Conservation (phyloP, 1,140 invertebrate genomes). For the Campoletis sonorensis region DNA sequence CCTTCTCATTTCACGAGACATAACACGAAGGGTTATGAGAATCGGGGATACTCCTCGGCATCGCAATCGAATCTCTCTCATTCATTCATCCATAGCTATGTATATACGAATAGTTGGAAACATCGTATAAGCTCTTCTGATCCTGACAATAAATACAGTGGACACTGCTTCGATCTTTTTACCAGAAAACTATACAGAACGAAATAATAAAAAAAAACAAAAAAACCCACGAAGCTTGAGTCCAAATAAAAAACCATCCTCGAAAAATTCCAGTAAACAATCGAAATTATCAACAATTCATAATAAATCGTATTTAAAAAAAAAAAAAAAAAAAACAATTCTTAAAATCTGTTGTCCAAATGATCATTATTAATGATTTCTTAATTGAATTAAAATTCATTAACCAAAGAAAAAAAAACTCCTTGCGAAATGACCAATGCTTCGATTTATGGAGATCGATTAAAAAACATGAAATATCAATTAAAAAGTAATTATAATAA, state of each 20-base stretch:
- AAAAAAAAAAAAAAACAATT: too few species aligned
- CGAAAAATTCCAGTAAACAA: too few species aligned
- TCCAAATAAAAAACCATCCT: neutral
- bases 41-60: slow-evolving; percentile 29
- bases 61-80: slow-evolving; percentile 25
- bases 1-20: slow-evolving; percentile 17
- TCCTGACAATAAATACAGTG: neutral
- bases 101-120: neutral
- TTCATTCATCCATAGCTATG: neutral
- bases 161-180: neutral
- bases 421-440: too few species aligned
- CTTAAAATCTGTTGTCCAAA: too few species aligned
- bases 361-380: too few species aligned
- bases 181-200: neutral
- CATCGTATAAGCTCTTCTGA: neutral
- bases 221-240: neutral
- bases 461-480: too few species aligned
- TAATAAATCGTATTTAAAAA: too few species aligned
- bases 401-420: too few species aligned
- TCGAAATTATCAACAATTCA: too few species aligned
- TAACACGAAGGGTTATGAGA: slow-evolving; percentile 37
- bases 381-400: too few species aligned
- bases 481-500: too few species aligned
- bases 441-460: too few species aligned
- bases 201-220: neutral